These are phyloP conservation scores for Amblyornis subalaris DNA, from an alignment of 2,113 vertebrate species.

Conservation along the genomic window DNA sequence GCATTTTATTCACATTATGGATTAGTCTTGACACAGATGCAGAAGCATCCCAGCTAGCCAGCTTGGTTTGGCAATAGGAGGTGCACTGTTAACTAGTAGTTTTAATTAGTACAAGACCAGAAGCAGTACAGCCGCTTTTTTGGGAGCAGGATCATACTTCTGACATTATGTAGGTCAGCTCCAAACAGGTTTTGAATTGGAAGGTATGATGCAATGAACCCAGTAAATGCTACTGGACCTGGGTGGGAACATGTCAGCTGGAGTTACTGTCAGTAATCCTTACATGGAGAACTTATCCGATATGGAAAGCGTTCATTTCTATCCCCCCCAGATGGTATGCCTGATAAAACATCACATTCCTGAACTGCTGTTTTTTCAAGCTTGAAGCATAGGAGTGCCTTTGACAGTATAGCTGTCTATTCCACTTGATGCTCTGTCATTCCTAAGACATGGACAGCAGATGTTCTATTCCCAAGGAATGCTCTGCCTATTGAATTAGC, in stretches of 20 bases:
- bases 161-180: not conserved
- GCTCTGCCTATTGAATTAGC: not conserved
- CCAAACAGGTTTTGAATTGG: not conserved
- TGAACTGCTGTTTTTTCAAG: not conserved
- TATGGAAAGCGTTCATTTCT: not conserved
- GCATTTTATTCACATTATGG: not conserved
- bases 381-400: not conserved
- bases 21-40: not conserved
- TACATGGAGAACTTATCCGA: not conserved
- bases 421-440: constrained; percentile 7
- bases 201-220: not conserved
- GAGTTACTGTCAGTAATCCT: not conserved
- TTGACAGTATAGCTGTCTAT: not conserved
- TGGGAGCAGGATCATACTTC: not conserved
- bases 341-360: not conserved
- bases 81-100: not conserved
- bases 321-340: not conserved
- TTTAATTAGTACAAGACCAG: not conserved
- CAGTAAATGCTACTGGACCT: not conserved
- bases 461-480: not conserved
- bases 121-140: not conserved
- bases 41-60: not conserved
- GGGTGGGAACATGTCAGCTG: not conserved
- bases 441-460: not conserved
- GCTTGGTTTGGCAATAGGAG: not conserved